A percentile compares a stretch with the other conserved stretches of the same genome.
Conservation (phyloP, 2,113 vertebrate species). For the Opisthocomus hoazin region DNA sequence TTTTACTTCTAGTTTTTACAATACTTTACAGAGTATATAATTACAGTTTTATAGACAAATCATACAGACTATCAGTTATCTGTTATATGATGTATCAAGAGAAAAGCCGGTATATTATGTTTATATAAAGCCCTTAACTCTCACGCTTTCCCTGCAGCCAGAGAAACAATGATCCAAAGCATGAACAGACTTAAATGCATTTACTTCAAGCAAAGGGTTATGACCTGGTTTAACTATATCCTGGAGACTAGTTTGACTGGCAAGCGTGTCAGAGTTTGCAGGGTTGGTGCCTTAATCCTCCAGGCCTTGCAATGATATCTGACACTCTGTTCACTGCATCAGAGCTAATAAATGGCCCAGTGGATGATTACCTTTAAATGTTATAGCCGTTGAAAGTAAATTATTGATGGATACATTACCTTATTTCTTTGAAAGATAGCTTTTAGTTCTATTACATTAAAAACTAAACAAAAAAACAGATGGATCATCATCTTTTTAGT, state of each 20-base stretch:
- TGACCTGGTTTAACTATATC: slow-evolving; percentile 17
- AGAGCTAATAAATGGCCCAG: background rate
- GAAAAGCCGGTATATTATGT: background rate
- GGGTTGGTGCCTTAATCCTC: background rate
- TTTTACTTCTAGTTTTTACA: background rate
- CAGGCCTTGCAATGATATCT: background rate
- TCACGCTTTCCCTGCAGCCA: background rate
- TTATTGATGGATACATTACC: background rate
- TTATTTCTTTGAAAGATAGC: background rate
- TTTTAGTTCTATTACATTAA: background rate
- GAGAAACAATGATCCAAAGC: slow-evolving; percentile 3
- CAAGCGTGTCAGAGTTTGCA: background rate
- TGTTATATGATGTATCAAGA: background rate
- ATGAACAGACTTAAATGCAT: background rate
- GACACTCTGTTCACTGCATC: background rate
- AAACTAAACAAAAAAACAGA: background rate
- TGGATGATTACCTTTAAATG: slow-evolving; percentile 8
- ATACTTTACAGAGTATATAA: background rate
- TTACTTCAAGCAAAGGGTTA: slow-evolving; percentile 24
- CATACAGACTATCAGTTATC: background rate
- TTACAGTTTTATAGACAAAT: background rate
- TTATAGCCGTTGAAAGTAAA: background rate
- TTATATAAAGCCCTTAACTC: background rate
- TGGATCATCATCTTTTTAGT: background rate
- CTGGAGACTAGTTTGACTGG: slow-evolving; percentile 4